Percentiles rank a stretch among this genome's conserved stretches.
These are phyloP conservation scores for Cyprinella venusta DNA, from an alignment of 2,797 vertebrate genomes.

Conservation along the genomic window DNA sequence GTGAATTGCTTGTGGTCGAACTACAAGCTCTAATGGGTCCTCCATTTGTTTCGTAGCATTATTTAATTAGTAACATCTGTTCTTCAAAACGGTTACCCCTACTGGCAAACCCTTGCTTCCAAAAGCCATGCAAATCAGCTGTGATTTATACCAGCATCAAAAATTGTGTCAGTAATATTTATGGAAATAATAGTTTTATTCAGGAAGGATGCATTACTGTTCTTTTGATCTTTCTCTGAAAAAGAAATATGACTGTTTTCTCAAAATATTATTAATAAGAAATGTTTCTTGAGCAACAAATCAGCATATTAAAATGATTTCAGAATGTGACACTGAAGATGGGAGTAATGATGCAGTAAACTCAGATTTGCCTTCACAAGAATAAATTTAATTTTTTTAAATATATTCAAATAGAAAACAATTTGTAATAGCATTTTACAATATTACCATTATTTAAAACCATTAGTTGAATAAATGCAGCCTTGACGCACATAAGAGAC, in stretches of 20 bases:
- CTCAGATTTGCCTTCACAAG: not conserved
- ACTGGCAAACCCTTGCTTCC: not conserved
- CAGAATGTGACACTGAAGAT: not conserved
- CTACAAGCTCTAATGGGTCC: slow-evolving; percentile 8
- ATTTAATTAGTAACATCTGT: slow-evolving; percentile 37
- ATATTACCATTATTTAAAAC: too few relatives aligned
- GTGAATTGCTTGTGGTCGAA: not conserved
- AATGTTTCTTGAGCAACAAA: not conserved
- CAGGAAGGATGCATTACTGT: not conserved
- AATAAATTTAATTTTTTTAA: not conserved
- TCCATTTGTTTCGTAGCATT: not conserved
- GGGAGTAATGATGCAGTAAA: not conserved
- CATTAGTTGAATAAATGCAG: not conserved
- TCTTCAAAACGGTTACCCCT: not conserved
- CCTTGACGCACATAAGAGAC: not conserved
- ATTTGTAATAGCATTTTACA: not conserved
- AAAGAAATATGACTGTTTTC: too few relatives aligned
- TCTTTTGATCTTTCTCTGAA: not conserved
- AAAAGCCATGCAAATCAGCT: slow-evolving; percentile 12
- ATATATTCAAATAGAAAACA: too few relatives aligned
- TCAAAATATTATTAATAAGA: not conserved
- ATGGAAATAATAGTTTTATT: not conserved
- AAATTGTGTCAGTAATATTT: not conserved
- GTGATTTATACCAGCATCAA: not conserved
- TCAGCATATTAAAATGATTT: not conserved